Base-by-base conservation (phyloP, 2,113 vertebrate genomes). In the Rallus limicola region DNA sequence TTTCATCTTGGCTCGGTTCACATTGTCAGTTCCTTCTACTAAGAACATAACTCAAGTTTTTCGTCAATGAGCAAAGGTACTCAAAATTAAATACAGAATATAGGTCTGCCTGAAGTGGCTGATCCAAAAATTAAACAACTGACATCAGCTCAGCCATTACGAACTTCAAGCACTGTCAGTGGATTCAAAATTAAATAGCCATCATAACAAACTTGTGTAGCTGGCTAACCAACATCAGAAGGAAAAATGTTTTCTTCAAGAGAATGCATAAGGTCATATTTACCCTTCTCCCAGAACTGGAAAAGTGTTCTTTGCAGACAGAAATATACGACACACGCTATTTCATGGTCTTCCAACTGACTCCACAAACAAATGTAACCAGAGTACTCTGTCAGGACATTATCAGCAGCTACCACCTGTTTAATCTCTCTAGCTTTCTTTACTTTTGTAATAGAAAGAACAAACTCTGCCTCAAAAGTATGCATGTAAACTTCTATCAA, bases 351-450 rank as follows among this genome's bases (percentile, higher is more conserved):
- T 86, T 76, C 38, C 50, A 50, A 13, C 26, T 46, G 36, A 29
- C 38, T 70, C 82, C 17, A 76, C 67, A 92, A 68, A 38, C 13
- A 76, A 84, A 80, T 10, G 31, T 26, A 85, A 89, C 55, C 52
- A 59, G 55, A 69, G 84, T 33, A 53, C 38, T 63, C 28, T 36
- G 36, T 46, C 67, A 80, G 84, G 55, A n/a, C 50, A 68, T 81
- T 92, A 90, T 67, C 90, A 88, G 82, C 26, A 87, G 79, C 81
- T 86, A 76, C 60, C 88, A 95, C 90, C 71, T 90, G 90, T 42
- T 78, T 88, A 46, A 88, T 34, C 71, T 88, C 55, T 65, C 87
- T n/a, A 68, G 68, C 52, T 78, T 89, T 53, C 91, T 90, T 93
- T 87, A 69, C 46, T 62, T 62, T 40, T 70, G 71, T 36, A 68